These are phyloP conservation scores for Oreochromis aureus DNA, from an alignment of 2,113 vertebrate species.

Conservation along the genomic window DNA sequence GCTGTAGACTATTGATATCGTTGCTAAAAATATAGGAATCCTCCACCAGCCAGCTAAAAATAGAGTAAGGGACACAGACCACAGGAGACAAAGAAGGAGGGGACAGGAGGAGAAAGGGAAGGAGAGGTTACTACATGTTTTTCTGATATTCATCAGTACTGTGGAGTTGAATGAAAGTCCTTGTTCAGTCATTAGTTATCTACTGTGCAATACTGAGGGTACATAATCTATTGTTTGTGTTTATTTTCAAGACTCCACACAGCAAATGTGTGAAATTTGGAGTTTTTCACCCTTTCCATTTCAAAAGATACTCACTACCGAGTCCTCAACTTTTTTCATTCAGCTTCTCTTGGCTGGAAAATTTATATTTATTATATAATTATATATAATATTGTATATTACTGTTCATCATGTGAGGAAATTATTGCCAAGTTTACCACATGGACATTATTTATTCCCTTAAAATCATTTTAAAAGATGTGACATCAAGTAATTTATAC, in stretches of 20 bases:
- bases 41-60: conserved; percentile 63
- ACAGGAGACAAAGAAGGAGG: conserved; percentile 43
- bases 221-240: neutral
- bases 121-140: neutral
- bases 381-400: neutral
- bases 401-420: neutral
- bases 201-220: neutral
- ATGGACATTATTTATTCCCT: neutral
- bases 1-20: conserved; percentile 68
- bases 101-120: conserved; percentile 5
- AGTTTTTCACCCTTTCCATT: neutral
- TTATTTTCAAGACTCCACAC: neutral
- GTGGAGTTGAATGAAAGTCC: neutral
- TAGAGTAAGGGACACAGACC: conserved; percentile 61
- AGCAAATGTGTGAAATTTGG: neutral
- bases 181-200: neutral
- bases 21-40: conserved; percentile 74
- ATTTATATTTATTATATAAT: neutral
- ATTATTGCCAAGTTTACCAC: neutral
- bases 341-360: neutral
- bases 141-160: neutral
- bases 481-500: neutral
- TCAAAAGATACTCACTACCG: neutral
- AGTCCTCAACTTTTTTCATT: neutral
- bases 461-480: neutral